Conservation (phyloP, 2,888 invertebrate genomes). For the Pristionchus arcanus region DNA sequence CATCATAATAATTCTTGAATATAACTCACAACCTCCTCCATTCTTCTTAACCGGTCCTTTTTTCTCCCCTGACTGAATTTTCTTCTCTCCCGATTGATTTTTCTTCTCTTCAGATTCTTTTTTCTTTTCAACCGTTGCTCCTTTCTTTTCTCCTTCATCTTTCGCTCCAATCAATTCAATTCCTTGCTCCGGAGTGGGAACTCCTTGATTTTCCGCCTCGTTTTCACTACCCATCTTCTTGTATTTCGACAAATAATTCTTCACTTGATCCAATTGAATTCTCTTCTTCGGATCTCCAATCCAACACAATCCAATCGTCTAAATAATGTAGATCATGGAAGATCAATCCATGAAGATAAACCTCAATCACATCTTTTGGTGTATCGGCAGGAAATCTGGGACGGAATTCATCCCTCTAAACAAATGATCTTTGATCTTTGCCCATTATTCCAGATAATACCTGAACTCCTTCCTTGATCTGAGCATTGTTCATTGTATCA, state of each 20-base stretch:
- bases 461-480: conserved; percentile 43
- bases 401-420: background rate
- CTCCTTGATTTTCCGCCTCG: background rate
- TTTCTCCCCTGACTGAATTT: background rate
- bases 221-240: background rate
- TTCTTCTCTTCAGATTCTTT: background rate
- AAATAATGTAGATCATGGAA: background rate
- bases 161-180: background rate
- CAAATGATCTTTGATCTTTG: background rate
- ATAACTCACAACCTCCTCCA: background rate
- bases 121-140: background rate
- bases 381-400: background rate
- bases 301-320: background rate
- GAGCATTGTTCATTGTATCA: conserved; percentile 19
- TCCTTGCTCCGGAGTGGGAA: background rate
- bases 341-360: background rate
- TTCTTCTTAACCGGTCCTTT: background rate
- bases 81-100: too few species aligned
- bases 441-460: background rate
- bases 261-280: background rate
- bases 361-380: background rate
- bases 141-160: background rate
- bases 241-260: background rate
- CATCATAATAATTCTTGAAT: background rate
- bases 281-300: background rate